phyloP scores from a whole-genome alignment of 30 jellyfish, hydroid and myxozoan genomes.

The Aurelia sp. region DNA sequence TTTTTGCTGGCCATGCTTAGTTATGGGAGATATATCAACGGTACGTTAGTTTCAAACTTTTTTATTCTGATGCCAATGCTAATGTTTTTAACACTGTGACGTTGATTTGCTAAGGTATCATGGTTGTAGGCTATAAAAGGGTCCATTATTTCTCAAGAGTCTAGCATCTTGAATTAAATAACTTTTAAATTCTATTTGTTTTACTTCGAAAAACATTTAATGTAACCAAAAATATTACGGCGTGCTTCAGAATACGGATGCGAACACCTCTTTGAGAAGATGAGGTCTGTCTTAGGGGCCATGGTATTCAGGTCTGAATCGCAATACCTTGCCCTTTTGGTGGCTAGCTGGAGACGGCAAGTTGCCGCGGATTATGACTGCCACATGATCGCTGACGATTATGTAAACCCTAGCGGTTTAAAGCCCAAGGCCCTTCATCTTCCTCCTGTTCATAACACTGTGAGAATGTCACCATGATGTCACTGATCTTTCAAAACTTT shows the following conservation, averaged over 20 bases:
- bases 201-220: too few relatives aligned
- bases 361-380: not conserved
- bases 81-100: too few relatives aligned
- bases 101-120: too few relatives aligned
- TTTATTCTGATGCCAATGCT: too few relatives aligned
- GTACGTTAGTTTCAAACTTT: constrained; percentile 25
- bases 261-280: not conserved
- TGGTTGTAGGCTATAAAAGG: too few relatives aligned
- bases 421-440: not conserved
- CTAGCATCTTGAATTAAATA: not conserved
- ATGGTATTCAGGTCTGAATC: not conserved
- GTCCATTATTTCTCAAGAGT: too few relatives aligned
- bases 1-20: constrained; percentile 69
- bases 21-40: constrained; percentile 70
- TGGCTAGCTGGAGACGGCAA: not conserved
- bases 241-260: not conserved
- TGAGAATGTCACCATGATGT: too few relatives aligned
- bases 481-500: too few relatives aligned
- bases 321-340: constrained; percentile 7
- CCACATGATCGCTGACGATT: not conserved
- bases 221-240: too few relatives aligned
- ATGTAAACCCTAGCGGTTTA: not conserved
- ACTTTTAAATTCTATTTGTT: too few relatives aligned
- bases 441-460: too few relatives aligned
- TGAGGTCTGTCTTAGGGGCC: not conserved